Evolutionary conservation across 2,113 vertebrate species (phyloP), one percentile per base, ranked within the genome.

Genomic region (Elgaria multicarinata): DNA sequence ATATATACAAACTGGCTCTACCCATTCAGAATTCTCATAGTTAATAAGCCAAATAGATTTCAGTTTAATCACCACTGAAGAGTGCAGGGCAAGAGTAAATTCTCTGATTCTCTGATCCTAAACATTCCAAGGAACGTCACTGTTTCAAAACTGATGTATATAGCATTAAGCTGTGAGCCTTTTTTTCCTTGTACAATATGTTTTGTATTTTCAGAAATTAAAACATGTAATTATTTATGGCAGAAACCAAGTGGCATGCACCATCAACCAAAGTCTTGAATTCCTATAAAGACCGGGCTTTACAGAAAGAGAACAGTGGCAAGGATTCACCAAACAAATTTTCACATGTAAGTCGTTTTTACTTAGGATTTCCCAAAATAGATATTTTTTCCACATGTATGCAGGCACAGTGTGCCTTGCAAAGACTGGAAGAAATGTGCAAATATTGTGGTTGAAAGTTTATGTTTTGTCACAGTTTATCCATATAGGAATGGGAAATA

Each of bases 171-270:
- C n/a, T 0, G 0, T 77, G 28, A 88, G 46, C 79, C 33, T 87
- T 90, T 91, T 87, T 85, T 9, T 85, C 46, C 71, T 90, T 91
- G 84, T 92, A 33, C 20, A 24, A 13, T 92, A 78, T 88, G 75
- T 46, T 93, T 1, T 85, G 20, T 55, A 31, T n/a, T 20, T 86
- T 89, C 75, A 87, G 77, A 90, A 82, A 92, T 78, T 96, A 85
- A 94, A 69, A 75, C 77, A 86, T 62, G 87, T 90, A 74, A 83
- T 94, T 95, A 66, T 94, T 85, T 95, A 78, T 96, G 94, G 75
- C 97, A 99, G 99, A 99, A 93, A 97, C 97, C 90, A 99, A 99
- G 91, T 99, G 98, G 98, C 98, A 98, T 81, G 96, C 98, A 89
- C 98, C 98, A 4, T 98, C 98, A 20, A 98, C 98, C 90, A 99